Evolutionary conservation across 2,113 vertebrate species (phyloP).

Genomic region (Pangasianodon gigas): DNA sequence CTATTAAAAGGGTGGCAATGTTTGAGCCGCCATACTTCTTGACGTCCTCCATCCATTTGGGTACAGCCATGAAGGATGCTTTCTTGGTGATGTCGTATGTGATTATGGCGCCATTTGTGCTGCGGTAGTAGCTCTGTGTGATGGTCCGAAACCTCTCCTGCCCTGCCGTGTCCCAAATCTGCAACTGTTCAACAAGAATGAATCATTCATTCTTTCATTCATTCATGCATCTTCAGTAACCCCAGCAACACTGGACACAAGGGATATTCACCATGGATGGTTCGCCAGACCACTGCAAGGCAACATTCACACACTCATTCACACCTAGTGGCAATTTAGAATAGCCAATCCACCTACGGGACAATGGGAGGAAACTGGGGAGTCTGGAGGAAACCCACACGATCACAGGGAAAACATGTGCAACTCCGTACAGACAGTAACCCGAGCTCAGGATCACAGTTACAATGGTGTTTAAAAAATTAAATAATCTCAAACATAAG

Average conservation of each 20-base stretch:
- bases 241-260: neutral
- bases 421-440: neutral
- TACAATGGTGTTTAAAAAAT: neutral
- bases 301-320: neutral
- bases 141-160: slow-evolving; percentile 89
- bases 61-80: slow-evolving; percentile 80
- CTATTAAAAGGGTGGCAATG: slow-evolving; percentile 82
- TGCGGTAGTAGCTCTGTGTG: slow-evolving; percentile 88
- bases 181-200: slow-evolving; percentile 70
- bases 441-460: neutral
- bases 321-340: neutral
- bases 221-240: neutral
- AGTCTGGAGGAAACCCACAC: neutral
- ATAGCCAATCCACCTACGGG: neutral
- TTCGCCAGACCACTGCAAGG: no score
- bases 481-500: neutral
- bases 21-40: slow-evolving; percentile 82
- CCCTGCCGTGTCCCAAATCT: slow-evolving; percentile 90
- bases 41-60: slow-evolving; percentile 86
- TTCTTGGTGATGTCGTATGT: slow-evolving; percentile 86
- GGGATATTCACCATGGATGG: neutral
- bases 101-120: slow-evolving; percentile 85
- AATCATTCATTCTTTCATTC: neutral
- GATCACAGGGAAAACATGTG: neutral
- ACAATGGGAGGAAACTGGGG: neutral